Evolutionary conservation across 2,113 vertebrate genomes (phyloP).

Genomic region (Pituophis catenifer): DNA sequence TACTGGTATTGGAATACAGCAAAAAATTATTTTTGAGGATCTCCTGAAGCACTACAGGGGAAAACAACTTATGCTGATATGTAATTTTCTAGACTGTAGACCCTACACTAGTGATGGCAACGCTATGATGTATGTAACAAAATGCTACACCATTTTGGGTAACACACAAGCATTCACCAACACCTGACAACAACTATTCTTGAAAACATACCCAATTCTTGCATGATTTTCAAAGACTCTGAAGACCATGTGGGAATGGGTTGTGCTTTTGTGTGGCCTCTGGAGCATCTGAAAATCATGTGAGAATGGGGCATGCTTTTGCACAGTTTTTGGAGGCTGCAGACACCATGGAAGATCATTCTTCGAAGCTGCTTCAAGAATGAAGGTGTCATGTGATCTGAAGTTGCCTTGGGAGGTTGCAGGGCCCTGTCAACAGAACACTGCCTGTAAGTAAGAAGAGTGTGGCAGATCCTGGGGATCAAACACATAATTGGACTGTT

Average conservation of each 20-base stretch:
- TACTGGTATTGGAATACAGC: constrained; percentile 9
- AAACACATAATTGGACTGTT: neutral
- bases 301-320: neutral
- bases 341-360: neutral
- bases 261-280: neutral
- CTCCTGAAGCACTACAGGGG: neutral
- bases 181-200: neutral
- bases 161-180: neutral
- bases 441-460: neutral
- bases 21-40: constrained; percentile 23
- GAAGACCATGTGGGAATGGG: neutral
- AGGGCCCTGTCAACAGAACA: neutral
- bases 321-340: neutral
- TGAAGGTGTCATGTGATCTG: neutral
- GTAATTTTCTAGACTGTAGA: constrained; percentile 10
- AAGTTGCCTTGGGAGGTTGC: neutral
- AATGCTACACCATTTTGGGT: neutral
- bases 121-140: no score
- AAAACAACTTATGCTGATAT: constrained; percentile 4
- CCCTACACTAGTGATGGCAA: neutral
- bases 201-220: neutral
- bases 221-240: neutral
- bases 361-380: neutral
- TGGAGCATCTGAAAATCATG: neutral
- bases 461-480: neutral